Percentiles rank a stretch among this genome's conserved stretches.
Evolutionary conservation across 1,140 invertebrate genomes (phyloP).

Genomic region (Drusus annulatus): DNA sequence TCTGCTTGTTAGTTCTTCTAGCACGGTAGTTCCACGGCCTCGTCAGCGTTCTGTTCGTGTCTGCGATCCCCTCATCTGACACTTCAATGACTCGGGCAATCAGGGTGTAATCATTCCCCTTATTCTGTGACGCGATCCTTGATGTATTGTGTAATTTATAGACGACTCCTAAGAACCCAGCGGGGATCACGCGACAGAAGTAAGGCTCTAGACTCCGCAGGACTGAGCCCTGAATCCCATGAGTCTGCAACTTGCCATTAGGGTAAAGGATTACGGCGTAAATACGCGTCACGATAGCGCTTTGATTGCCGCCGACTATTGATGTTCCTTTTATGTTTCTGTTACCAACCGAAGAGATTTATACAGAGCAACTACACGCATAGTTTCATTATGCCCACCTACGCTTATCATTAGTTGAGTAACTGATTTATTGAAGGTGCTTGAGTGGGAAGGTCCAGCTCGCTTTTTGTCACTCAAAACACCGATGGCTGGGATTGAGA

Average conservation of each 20-base stretch:
- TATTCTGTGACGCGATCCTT: conserved; percentile 45
- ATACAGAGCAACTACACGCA: neutral
- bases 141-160: conserved; percentile 46
- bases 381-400: neutral
- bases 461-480: too few relatives aligned
- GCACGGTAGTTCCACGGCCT: conserved; percentile 31
- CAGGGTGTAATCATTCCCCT: conserved; percentile 47
- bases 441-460: too few relatives aligned
- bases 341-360: neutral
- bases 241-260: conserved; percentile 47
- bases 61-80: conserved; percentile 40
- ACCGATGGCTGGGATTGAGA: too few relatives aligned
- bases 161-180: conserved; percentile 13
- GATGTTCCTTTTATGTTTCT: conserved; percentile 14
- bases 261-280: conserved; percentile 40
- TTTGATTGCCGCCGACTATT: conserved; percentile 34
- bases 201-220: neutral
- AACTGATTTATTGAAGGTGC: too few relatives aligned
- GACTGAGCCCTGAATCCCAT: conserved; percentile 26
- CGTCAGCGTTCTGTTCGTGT: neutral
- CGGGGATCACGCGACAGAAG: conserved; percentile 37
- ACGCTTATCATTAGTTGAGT: neutral
- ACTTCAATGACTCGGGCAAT: conserved; percentile 48
- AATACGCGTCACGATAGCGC: conserved; percentile 29
- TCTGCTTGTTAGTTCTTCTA: neutral